Evolutionary conservation across 2,797 vertebrate genomes (phyloP), one percentile per base, ranked within the genome.

Genomic region (Hydrophis major): DNA sequence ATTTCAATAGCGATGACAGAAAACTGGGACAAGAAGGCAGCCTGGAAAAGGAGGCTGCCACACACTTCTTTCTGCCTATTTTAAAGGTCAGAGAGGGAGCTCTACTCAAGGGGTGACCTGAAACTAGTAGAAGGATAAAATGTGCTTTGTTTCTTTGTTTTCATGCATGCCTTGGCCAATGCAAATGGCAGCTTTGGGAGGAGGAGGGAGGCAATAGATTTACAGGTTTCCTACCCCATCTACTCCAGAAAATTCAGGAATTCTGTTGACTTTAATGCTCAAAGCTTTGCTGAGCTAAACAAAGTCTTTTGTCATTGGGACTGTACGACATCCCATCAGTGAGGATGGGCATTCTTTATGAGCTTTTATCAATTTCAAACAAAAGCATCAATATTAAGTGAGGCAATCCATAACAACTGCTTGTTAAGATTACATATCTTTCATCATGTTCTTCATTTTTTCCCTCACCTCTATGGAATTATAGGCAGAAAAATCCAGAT

Each of bases 1-100:
- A 96, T 98, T 98, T 98, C 99, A 99, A 98, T 96, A 25, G 98
- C 92, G 90, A 97, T 99, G 99, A 99, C 99, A 99, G 99, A 98
- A 97, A 98, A 97, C 97, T 95, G 96, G 96, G 97, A 95, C 96
- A 97, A 95, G 97, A 96, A 97, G 98, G 97, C 97, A 97, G 98
- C 97, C 98, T 97, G 96, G 94, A 95, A 97, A 97, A 97, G 97
- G 96, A 96, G 96, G 95, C 95, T 95, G 90, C 69, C 93, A 94
- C 94, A 63, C 13, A 91, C 86, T 92, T 47, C 95, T 89, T 78
- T 11, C 0, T 1, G 0, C 92, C 88, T 86, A 53, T 27, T 88
- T 93, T 86, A 28, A 89, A 94, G 95, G 89, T 50, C 61, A 0
- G 0, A 59, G 10, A 6, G 93, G 0, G 0, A 53, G 47, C 12